Conservation (phyloP, 2,113 vertebrate genomes). For the Tonatia bakeri region DNA sequence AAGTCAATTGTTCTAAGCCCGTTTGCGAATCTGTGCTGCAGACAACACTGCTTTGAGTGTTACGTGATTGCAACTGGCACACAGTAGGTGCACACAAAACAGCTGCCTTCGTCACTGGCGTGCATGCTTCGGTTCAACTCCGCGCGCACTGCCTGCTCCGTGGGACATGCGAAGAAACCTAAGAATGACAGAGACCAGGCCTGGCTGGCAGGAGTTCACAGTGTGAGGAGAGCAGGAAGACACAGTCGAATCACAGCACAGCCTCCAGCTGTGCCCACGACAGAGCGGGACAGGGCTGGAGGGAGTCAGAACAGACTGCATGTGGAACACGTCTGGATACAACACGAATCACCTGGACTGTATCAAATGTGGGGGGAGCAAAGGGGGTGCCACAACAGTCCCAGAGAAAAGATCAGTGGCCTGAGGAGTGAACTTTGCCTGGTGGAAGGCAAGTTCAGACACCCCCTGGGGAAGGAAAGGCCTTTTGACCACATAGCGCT, state of each 20-base stretch:
- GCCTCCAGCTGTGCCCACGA: background rate
- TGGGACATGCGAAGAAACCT: background rate
- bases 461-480: background rate
- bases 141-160: rapidly evolving
- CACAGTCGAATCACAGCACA: background rate
- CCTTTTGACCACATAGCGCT: background rate
- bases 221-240: background rate
- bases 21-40: background rate
- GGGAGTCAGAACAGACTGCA: background rate
- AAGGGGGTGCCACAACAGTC: background rate
- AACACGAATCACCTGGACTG: background rate
- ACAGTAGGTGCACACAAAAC: background rate
- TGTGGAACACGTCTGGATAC: rapidly evolving
- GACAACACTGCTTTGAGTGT: no score
- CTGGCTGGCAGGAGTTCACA: background rate
- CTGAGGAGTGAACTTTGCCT: background rate
- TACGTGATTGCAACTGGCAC: background rate
- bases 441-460: background rate
- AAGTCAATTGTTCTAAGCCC: background rate
- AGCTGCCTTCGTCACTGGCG: no score
- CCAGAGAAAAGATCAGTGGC: background rate
- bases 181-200: background rate
- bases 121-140: rapidly evolving
- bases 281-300: background rate
- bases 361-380: rapidly evolving